phyloP scores from a whole-genome alignment of 1,140 invertebrate species.

The Vollenhovia emeryi region DNA sequence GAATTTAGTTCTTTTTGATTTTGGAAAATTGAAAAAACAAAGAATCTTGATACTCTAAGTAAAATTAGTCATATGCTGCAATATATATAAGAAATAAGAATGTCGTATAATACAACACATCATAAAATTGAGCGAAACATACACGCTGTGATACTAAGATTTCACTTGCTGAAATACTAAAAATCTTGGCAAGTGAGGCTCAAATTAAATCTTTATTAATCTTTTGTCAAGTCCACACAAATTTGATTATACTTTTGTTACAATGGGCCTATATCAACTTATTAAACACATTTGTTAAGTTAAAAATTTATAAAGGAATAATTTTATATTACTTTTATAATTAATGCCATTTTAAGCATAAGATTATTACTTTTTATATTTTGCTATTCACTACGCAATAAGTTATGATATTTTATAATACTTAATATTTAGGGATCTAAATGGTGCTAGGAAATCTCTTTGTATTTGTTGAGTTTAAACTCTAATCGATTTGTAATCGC shows the following conservation, averaged over 20 bases:
- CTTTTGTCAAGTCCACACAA: not conserved
- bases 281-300: not conserved
- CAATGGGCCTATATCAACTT: not conserved
- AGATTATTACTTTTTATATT: conserved; percentile 38
- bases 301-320: not conserved
- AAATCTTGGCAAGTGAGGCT: not conserved
- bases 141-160: not conserved
- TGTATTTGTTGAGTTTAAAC: not conserved
- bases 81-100: conserved; percentile 2
- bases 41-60: not conserved
- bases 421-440: not conserved
- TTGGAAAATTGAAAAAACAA: not conserved
- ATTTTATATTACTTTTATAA: conserved; percentile 13
- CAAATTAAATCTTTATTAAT: conserved; percentile 14
- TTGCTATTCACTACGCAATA: conserved; percentile 10
- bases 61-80: not conserved
- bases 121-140: not conserved
- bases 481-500: not conserved
- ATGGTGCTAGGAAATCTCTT: not conserved
- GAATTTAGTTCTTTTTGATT: not conserved
- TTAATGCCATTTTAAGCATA: not conserved
- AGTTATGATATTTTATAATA: not conserved
- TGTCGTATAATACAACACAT: not conserved
- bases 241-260: not conserved
- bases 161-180: not conserved